phyloP scores from a whole-genome alignment of 2,113 vertebrate genomes.

The Cariama cristata region DNA sequence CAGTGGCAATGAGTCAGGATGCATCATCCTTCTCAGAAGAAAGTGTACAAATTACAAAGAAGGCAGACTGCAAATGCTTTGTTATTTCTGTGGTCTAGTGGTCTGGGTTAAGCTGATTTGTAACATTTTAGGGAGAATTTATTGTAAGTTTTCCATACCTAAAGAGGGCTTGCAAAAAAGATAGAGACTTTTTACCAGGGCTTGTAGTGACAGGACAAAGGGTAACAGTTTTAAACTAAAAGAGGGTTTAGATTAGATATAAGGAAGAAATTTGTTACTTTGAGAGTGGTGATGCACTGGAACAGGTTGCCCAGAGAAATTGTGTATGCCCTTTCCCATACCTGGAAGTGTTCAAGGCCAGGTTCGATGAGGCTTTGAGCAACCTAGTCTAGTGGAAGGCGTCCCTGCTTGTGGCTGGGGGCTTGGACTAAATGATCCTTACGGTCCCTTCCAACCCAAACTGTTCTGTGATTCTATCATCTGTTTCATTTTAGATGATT shows the following conservation, averaged over 20 bases:
- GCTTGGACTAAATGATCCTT: background rate
- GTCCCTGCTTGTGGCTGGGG: background rate
- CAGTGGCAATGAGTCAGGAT: background rate
- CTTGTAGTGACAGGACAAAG: background rate
- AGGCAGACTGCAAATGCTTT: rapidly evolving
- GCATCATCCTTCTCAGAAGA: background rate
- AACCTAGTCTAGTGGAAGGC: background rate
- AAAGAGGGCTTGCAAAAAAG: background rate
- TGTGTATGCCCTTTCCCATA: background rate
- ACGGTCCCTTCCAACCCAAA: background rate
- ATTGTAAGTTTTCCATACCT: background rate
- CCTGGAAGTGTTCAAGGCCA: background rate
- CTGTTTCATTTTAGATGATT: constrained; percentile 50
- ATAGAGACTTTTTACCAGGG: background rate
- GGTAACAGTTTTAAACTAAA: background rate
- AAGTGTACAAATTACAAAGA: background rate
- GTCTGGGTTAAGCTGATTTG: background rate
- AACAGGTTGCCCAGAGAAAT: background rate
- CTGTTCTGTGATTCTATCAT: background rate
- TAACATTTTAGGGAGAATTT: background rate
- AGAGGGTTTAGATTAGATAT: background rate
- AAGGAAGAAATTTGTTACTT: background rate
- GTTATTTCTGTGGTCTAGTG: background rate
- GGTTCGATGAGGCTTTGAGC: background rate
- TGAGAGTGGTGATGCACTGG: background rate